These are phyloP conservation scores for Manis javanica DNA, from an alignment of 2,797 vertebrate species.

Conservation along the genomic window DNA sequence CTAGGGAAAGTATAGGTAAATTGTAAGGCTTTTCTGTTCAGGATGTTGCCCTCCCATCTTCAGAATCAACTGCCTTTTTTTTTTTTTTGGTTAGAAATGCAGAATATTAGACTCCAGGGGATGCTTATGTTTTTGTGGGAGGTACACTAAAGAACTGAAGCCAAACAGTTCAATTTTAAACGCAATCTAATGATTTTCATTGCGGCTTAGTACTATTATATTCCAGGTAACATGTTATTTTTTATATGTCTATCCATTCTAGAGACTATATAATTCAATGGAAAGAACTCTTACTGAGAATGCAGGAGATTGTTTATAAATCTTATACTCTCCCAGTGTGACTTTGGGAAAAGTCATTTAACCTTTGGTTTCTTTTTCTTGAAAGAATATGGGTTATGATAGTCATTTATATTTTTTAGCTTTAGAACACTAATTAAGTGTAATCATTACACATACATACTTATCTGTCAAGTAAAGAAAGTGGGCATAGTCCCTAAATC, in stretches of 20 bases:
- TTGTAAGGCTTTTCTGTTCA: neutral
- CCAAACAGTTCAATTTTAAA: neutral
- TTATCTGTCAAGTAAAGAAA: constrained; percentile 17
- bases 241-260: too few species aligned
- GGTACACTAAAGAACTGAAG: neutral
- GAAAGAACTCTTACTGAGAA: neutral
- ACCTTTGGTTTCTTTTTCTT: neutral
- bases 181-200: neutral
- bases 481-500: neutral
- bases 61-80: neutral
- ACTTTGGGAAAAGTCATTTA: constrained; percentile 2
- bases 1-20: neutral
- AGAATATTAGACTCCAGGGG: neutral
- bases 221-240: neutral
- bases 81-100: neutral
- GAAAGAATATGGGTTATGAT: neutral
- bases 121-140: neutral
- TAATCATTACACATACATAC: neutral
- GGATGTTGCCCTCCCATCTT: neutral
- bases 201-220: neutral
- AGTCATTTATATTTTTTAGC: neutral
- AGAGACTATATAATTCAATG: neutral
- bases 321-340: neutral
- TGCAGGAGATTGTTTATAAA: neutral
- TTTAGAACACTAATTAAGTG: constrained; percentile 29